Evolutionary conservation across 2,113 vertebrate species (phyloP), one percentile per base, ranked within the genome.

Genomic region (Lepus americanus): DNA sequence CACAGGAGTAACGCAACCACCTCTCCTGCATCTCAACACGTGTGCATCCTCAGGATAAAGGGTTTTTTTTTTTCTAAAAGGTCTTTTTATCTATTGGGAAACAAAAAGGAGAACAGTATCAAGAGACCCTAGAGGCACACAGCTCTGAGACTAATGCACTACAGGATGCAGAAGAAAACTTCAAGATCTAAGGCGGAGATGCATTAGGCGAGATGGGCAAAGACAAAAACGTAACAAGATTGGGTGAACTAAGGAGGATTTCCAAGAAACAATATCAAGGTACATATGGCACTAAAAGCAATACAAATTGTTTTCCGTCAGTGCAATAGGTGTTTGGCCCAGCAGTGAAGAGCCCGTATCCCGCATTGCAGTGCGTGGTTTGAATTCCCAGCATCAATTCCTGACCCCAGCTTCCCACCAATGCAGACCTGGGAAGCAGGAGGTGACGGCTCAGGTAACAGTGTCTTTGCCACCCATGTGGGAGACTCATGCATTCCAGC

Each of bases 61-160:
- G 11, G 20, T 53, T 10, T 29, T 81, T 29, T 10, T 44, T 39
- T 64, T 33, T 59, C 44, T 44, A 44, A 44, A 70, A 70, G 31
- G 69, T 19, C n/a, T 14, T 27, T 89, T 69, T 53, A 82, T 17
- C n/a, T 39, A 78, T 8, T 82, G 31, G 13, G 72, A 89, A 87
- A 89, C 20, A 64, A 39, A 53, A 67, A 44, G 12, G 5, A 39
- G 31, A 72, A 72, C 1, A 33, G 9, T 9, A 55, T 73, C 23
- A 36, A 55, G n/a, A 77, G 27, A 44, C n/a, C 29, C 29, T 55
- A n/a, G 33, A 74, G 51, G 31, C 6, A 53, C 9, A 61, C 0
- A 19, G 11, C 70, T 89, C 66, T 83, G 74, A 89, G 92, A 73
- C 69, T 23, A 82, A 86, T 81, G 39, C 66, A 59, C 89, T 55